Evolutionary conservation across 37 sponge, comb jelly and placozoan species (phyloP).

Genomic region (Eunapius fragilis): DNA sequence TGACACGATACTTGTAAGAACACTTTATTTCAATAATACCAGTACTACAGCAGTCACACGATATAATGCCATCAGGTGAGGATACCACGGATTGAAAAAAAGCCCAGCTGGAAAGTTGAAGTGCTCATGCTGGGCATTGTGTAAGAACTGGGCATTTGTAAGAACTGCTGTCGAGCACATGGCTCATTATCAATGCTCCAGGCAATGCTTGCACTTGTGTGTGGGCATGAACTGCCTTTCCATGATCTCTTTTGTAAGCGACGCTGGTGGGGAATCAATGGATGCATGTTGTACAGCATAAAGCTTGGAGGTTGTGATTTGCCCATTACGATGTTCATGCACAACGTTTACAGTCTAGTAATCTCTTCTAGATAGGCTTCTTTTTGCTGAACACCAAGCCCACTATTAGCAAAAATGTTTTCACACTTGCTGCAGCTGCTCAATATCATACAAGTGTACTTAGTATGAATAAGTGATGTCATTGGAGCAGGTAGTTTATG

Average conservation of each 20-base stretch:
- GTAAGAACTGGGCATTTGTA: too few relatives aligned
- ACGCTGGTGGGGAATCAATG: conserved; percentile 1
- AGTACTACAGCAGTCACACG: conserved; percentile 38
- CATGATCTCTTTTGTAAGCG: background rate
- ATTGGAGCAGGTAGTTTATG: background rate
- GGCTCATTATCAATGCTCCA: conserved; percentile 27
- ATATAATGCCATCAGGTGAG: conserved; percentile 41
- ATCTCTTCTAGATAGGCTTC: conserved; percentile 19
- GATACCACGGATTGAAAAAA: conserved; percentile 17
- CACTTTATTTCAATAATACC: too few relatives aligned
- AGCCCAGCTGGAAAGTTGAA: background rate
- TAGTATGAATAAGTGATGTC: background rate
- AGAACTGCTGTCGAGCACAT: background rate
- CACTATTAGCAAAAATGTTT: conserved; percentile 4
- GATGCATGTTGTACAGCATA: conserved; percentile 3
- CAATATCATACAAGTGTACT: background rate
- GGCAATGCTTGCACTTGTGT: background rate
- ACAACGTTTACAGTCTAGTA: conserved; percentile 2
- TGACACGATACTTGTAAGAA: conserved; percentile 29
- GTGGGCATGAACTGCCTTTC: too few relatives aligned
- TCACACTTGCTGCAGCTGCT: background rate
- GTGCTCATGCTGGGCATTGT: background rate
- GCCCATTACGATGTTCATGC: conserved; percentile 30
- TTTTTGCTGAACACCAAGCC: background rate
- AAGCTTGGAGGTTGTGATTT: conserved; percentile 33